phyloP scores from a whole-genome alignment of 2,113 vertebrate genomes.

The Cynoglossus semilaevis region DNA sequence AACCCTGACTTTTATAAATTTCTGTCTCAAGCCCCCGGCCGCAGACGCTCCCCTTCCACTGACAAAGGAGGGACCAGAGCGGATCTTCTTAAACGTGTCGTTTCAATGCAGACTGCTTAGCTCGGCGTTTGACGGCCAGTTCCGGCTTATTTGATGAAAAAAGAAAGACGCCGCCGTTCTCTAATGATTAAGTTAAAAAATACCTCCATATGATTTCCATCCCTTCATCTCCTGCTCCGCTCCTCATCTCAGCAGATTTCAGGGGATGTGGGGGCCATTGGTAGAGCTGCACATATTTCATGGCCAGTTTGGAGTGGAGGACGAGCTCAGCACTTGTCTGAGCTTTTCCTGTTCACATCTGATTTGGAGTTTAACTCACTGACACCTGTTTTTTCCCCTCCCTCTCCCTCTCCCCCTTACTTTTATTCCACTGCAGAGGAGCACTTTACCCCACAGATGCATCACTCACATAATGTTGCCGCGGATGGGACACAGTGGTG shows the following conservation, averaged over 20 bases:
- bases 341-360: conserved; percentile 47
- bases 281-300: conserved; percentile 47
- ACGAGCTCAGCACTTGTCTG: conserved; percentile 59
- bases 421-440: not conserved
- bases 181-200: conserved; percentile 72
- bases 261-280: conserved; percentile 6
- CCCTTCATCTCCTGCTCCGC: conserved; percentile 61
- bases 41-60: conserved; percentile 56
- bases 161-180: conserved; percentile 8
- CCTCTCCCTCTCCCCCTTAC: not conserved
- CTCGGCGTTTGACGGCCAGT: conserved; percentile 63
- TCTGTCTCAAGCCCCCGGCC: conserved; percentile 69
- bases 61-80: conserved; percentile 71
- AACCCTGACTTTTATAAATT: conserved; percentile 76
- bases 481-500: conserved; percentile 26
- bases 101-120: conserved; percentile 77
- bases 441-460: conserved; percentile 40
- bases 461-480: conserved; percentile 14
- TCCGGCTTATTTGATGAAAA: conserved; percentile 70
- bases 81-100: conserved; percentile 74
- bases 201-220: conserved; percentile 71
- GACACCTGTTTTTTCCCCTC: conserved; percentile 38
- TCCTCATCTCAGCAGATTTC: conserved; percentile 73
- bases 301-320: conserved; percentile 51
- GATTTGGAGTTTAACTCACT: conserved; percentile 47